phyloP scores from a whole-genome alignment of 2,888 invertebrate genomes.

The Smittia sp. region DNA sequence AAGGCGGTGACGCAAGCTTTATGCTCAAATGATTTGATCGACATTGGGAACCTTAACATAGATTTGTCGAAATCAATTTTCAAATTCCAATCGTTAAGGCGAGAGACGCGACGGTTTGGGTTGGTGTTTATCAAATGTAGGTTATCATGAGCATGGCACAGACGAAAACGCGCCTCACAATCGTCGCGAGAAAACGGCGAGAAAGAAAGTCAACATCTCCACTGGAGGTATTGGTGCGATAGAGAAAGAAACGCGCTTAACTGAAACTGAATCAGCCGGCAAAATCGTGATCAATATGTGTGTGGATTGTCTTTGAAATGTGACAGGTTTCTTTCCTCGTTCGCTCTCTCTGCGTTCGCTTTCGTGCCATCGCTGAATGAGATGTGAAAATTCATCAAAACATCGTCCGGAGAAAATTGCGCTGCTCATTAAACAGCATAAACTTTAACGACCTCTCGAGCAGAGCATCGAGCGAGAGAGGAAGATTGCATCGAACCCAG shows the following conservation, averaged over 20 bases:
- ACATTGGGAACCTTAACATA: constrained; percentile 23
- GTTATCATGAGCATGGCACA: constrained; percentile 23
- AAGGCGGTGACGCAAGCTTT: constrained; percentile 4
- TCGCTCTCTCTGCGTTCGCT: no score
- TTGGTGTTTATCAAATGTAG: constrained; percentile 19
- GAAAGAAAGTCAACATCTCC: constrained; percentile 5
- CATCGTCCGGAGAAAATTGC: not conserved
- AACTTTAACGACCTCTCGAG: not conserved
- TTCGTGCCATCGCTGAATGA: no score
- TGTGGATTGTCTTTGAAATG: not conserved
- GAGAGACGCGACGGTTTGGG: not conserved
- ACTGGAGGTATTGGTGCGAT: not conserved
- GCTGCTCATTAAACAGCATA: not conserved
- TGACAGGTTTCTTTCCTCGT: constrained; percentile 2
- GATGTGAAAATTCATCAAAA: no score
- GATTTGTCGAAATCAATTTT: not conserved
- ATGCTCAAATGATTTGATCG: constrained; percentile 10
- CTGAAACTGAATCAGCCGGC: constrained; percentile 13
- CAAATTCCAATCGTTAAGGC: not conserved
- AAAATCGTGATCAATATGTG: constrained; percentile 11
- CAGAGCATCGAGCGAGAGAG: not conserved
- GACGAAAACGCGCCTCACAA: not conserved
- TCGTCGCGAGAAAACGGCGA: constrained; percentile 18
- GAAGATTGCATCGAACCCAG: not conserved
- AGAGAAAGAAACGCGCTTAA: constrained; percentile 1